Evolutionary conservation across 1,140 invertebrate species (phyloP).

Genomic region (Apis dorsata): DNA sequence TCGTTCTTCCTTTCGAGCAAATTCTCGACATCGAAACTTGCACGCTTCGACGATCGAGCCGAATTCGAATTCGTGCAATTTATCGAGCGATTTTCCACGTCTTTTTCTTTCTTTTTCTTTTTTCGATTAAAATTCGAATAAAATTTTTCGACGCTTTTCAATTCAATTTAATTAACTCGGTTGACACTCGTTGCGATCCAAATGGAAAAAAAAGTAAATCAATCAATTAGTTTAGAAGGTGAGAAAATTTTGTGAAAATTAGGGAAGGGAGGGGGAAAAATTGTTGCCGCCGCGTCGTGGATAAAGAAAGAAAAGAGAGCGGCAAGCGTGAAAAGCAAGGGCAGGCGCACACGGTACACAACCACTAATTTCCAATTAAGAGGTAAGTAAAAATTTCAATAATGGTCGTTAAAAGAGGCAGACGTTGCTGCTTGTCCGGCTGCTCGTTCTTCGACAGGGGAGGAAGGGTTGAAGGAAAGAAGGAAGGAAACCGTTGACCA

Average conservation of each 20-base stretch:
- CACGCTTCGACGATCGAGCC: too few species aligned
- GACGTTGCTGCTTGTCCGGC: slow-evolving; percentile 73
- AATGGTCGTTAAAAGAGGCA: slow-evolving; percentile 78
- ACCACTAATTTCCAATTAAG: slow-evolving; percentile 80
- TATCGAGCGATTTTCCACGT: background rate
- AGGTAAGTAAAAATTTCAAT: slow-evolving; percentile 80
- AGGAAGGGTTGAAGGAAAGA: slow-evolving; percentile 65
- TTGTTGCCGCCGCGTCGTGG: too few species aligned
- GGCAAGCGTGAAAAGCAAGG: background rate
- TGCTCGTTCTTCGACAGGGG: slow-evolving; percentile 37
- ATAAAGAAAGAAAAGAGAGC: too few species aligned
- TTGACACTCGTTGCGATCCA: too few species aligned
- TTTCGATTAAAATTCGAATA: too few species aligned
- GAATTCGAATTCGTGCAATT: too few species aligned
- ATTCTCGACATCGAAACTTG: slow-evolving; percentile 32
- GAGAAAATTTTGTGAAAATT: too few species aligned
- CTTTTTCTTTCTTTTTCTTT: background rate
- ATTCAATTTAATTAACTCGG: too few species aligned
- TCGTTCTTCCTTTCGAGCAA: slow-evolving; percentile 61
- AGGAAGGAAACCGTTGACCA: background rate
- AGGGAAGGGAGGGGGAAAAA: too few species aligned
- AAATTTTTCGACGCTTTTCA: too few species aligned
- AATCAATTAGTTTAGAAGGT: too few species aligned
- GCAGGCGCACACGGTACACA: slow-evolving; percentile 55
- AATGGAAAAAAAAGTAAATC: too few species aligned